Evolutionary conservation across 2,888 invertebrate species (phyloP), one percentile per base, ranked within the genome.

Genomic region (Slavum lentiscoides): DNA sequence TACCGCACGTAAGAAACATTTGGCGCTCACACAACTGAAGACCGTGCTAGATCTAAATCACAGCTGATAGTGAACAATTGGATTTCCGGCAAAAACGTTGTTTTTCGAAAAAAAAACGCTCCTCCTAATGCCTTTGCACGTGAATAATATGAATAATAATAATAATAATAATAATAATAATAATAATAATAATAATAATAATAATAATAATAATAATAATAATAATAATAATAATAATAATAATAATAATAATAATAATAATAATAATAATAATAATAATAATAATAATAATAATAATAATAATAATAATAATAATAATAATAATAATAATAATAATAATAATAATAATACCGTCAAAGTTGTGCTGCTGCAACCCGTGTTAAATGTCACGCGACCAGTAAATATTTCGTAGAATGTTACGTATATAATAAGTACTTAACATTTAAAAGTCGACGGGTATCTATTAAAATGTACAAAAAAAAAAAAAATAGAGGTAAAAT

Each of bases 401-500:
- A 70, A 72, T 73, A 37, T 19, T 61, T 9, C 9, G 43, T 61
- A 61, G 61, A 17, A 73, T 37, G 58, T 70, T 58, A 6, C 11
- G 37, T 70, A 23, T 58, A 19, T 70, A 23, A 30, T 58, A 19
- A 23, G 23, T 23, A 17, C 43, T 73, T 73, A 73, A 73, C 72
- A 61, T 73, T 73, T 73, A 73, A 72, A 73, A 73, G 61, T 73
- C 72, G 59, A n/a, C 4, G 58, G 70, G n/a, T 70, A 43, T 43
- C 43, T 43, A 43, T 43, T 43, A 43, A 4, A 43, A 9, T 1
- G 43, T 43, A 43, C 9, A 43, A 7, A 9, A 43, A 43, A 9
- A 43, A 0, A 43, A 7, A 9, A 43, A 43, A 9, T 43, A 43
- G 43, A 9, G 43, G 9, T 43, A 43, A 9, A 43, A 43, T 43